Percentiles rank a stretch among this genome's conserved stretches.
These are phyloP conservation scores for Gobio occitaniae DNA, from an alignment of 2,797 vertebrate species.

Conservation along the genomic window DNA sequence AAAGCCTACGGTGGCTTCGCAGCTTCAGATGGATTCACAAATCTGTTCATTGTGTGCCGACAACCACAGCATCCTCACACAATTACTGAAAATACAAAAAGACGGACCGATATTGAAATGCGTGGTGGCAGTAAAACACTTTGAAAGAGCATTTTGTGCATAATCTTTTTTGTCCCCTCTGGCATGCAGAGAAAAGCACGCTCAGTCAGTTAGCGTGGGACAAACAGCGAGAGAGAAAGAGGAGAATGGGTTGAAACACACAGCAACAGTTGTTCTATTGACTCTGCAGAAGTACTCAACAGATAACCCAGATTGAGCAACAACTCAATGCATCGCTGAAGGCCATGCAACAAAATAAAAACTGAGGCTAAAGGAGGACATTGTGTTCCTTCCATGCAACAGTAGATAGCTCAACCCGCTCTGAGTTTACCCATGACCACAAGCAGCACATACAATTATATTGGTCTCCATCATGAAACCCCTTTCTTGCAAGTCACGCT, in stretches of 20 bases:
- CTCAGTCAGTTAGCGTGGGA: slow-evolving; percentile 21
- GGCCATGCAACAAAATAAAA: slow-evolving; percentile 11
- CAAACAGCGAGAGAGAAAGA: neutral
- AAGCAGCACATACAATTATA: slow-evolving; percentile 25
- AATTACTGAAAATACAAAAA: slow-evolving; percentile 33
- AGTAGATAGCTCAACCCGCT: neutral
- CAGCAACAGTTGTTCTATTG: slow-evolving; percentile 47
- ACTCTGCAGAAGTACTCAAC: slow-evolving; percentile 35
- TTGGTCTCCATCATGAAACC: slow-evolving; percentile 44
- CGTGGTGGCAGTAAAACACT: slow-evolving; percentile 17
- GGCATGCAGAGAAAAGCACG: slow-evolving; percentile 41
- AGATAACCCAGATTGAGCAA: slow-evolving; percentile 22
- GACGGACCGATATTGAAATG: slow-evolving; percentile 36
- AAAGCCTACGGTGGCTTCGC: slow-evolving; percentile 22
- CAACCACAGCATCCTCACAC: slow-evolving; percentile 29
- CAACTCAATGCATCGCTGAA: neutral
- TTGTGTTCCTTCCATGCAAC: slow-evolving; percentile 2
- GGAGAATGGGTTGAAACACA: slow-evolving; percentile 22
- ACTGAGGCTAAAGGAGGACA: neutral
- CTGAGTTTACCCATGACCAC: neutral
- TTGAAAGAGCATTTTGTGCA: slow-evolving; percentile 49
- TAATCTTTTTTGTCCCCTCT: slow-evolving; percentile 39
- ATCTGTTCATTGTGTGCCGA: slow-evolving; percentile 11
- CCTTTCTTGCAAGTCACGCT: slow-evolving; percentile 32
- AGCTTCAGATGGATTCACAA: slow-evolving; percentile 5